A percentile compares a stretch with the other conserved stretches of the same genome.
phyloP scores from a whole-genome alignment of 2,888 invertebrate genomes.

The Lordiphosa fenestrarum region DNA sequence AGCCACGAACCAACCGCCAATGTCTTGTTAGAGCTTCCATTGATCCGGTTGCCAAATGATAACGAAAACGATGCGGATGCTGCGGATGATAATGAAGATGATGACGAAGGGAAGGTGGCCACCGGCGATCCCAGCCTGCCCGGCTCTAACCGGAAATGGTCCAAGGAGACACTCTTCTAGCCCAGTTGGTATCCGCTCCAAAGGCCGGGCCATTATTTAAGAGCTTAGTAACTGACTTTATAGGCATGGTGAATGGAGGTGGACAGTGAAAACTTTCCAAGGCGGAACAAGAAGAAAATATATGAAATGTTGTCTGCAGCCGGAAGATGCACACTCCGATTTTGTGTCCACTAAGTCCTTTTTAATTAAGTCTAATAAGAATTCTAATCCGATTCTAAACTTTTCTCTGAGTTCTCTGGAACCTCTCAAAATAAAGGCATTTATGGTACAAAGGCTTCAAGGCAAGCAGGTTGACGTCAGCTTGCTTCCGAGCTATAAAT shows the following conservation, averaged over 20 bases:
- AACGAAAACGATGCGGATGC: slow-evolving; percentile 38
- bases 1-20: slow-evolving; percentile 43
- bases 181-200: slow-evolving; percentile 65
- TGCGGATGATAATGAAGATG: slow-evolving; percentile 35
- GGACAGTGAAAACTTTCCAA: slow-evolving; percentile 20
- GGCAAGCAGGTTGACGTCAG: no score
- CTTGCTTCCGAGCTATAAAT: no score
- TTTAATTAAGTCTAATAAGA: no score
- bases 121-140: slow-evolving; percentile 79
- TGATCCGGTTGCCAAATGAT: slow-evolving; percentile 78
- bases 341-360: no score
- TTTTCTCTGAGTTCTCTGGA: no score
- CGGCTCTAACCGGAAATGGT: slow-evolving; percentile 82
- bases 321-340: no score
- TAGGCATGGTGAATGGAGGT: slow-evolving; percentile 7
- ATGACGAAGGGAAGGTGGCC: slow-evolving; percentile 30
- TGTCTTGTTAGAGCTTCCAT: slow-evolving; percentile 80
- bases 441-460: no score
- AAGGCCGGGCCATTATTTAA: slow-evolving; percentile 38
- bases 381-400: no score
- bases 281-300: not conserved
- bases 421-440: no score
- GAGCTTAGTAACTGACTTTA: slow-evolving; percentile 68
- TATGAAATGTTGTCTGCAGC: no score
- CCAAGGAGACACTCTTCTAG: slow-evolving; percentile 91